Evolutionary conservation across 2,888 invertebrate species (phyloP).

Genomic region (Drosophila vallismaia): DNA sequence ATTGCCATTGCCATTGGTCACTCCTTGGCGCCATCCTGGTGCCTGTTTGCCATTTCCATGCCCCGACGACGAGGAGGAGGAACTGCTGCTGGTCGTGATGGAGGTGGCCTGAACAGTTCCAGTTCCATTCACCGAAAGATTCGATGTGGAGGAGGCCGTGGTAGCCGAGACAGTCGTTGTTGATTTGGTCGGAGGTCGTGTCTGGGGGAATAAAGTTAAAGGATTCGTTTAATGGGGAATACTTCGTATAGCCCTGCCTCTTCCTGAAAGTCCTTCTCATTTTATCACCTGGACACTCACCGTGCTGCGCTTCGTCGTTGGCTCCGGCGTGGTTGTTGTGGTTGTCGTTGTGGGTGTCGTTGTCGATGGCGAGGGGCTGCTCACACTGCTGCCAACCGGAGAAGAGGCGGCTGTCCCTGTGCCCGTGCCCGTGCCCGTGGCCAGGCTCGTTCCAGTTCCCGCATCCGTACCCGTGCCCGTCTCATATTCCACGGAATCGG

Average conservation of each 20-base stretch:
- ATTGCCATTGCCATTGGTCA: slow-evolving; percentile 50
- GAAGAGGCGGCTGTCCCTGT: slow-evolving; percentile 55
- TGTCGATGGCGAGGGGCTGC: slow-evolving; percentile 47
- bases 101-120: slow-evolving; percentile 70
- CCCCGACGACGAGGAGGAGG: slow-evolving; percentile 27
- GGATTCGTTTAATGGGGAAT: background rate
- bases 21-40: slow-evolving; percentile 81
- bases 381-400: slow-evolving; percentile 48
- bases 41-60: slow-evolving; percentile 68
- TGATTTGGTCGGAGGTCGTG: slow-evolving; percentile 54
- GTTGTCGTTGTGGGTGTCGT: slow-evolving; percentile 46
- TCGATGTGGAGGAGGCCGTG: slow-evolving; percentile 31
- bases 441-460: slow-evolving; percentile 23
- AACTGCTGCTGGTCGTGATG: slow-evolving; percentile 49
- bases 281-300: slow-evolving; percentile 59
- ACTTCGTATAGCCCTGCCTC: background rate
- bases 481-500: slow-evolving; percentile 60
- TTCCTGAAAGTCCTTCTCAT: slow-evolving; percentile 7
- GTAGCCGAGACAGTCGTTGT: slow-evolving; percentile 39
- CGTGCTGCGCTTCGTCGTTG: slow-evolving; percentile 63
- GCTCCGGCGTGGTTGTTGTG: slow-evolving; percentile 51
- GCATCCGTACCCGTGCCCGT: slow-evolving; percentile 51
- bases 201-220: slow-evolving; percentile 25
- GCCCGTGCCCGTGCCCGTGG: slow-evolving; percentile 42
- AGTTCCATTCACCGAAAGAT: slow-evolving; percentile 56